A percentile compares a stretch with the other conserved stretches of the same genome.
These are phyloP conservation scores for Monochamus alternatus DNA, from an alignment of 2,888 invertebrate species.

Conservation along the genomic window DNA sequence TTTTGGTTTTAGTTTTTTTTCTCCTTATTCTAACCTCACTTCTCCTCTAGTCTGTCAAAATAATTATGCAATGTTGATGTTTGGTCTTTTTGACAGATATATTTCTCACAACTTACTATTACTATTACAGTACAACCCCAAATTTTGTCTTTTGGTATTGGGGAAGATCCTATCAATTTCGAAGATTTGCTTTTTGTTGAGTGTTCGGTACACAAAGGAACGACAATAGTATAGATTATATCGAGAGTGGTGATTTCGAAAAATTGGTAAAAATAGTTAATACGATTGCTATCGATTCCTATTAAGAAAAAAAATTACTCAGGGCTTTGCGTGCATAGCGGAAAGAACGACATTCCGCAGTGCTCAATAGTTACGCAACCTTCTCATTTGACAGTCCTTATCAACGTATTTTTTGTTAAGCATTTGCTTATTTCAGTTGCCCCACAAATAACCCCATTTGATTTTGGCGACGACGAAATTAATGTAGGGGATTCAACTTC, in stretches of 20 bases:
- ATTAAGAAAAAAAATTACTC: constrained; percentile 78
- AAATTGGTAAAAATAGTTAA: constrained; percentile 75
- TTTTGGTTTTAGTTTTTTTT: not conserved
- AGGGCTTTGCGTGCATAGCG: constrained; percentile 82
- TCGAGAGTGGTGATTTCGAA: constrained; percentile 64
- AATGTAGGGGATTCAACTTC: constrained; percentile 81
- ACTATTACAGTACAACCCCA: constrained; percentile 49
- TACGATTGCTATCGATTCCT: constrained; percentile 80
- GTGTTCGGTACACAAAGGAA: constrained; percentile 82
- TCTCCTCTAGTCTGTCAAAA: not conserved
- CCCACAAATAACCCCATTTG: constrained; percentile 69
- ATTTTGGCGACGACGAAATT: constrained; percentile 75
- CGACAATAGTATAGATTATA: constrained; percentile 72
- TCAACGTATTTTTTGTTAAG: not conserved
- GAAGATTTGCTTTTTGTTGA: constrained; percentile 76
- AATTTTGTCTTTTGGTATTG: constrained; percentile 68
- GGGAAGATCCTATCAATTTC: constrained; percentile 77
- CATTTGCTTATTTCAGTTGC: constrained; percentile 44
- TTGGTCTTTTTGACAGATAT: not conserved
- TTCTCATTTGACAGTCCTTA: too few species aligned
- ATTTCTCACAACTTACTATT: not conserved
- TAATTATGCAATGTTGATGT: too few species aligned
- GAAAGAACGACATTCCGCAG: constrained; percentile 78
- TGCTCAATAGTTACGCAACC: constrained; percentile 68
- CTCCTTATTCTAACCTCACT: not conserved